A percentile compares a stretch with the other conserved stretches of the same genome.
These are phyloP conservation scores for Taphrorychus bicolor DNA, from an alignment of 2,888 invertebrate species.

Conservation along the genomic window DNA sequence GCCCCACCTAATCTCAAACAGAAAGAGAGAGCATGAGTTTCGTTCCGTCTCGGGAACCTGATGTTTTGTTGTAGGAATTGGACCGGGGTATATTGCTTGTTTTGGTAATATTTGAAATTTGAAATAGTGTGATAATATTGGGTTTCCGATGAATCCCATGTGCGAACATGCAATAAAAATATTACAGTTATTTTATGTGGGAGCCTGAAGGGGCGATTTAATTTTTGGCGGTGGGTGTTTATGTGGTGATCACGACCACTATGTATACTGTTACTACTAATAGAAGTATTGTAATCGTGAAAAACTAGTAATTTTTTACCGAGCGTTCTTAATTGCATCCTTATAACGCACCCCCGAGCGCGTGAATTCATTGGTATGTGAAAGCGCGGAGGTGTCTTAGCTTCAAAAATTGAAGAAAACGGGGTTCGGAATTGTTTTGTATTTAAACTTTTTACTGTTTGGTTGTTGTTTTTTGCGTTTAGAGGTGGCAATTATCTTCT, in stretches of 20 bases:
- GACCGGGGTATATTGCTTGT: slow-evolving; percentile 31
- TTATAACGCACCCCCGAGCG: too few species aligned
- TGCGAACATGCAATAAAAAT: slow-evolving; percentile 35
- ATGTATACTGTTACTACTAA: too few species aligned
- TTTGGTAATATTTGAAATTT: slow-evolving; percentile 39
- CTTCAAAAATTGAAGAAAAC: too few species aligned
- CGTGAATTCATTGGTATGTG: too few species aligned
- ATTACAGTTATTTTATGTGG: slow-evolving; percentile 16
- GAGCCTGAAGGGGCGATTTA: background rate
- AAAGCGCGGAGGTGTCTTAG: too few species aligned
- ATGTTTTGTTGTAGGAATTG: slow-evolving; percentile 33
- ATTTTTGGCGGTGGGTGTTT: background rate
- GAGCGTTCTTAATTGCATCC: too few species aligned
- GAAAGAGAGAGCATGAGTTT: slow-evolving; percentile 17
- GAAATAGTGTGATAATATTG: slow-evolving; percentile 37
- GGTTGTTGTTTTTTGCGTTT: too few species aligned
- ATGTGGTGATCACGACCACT: background rate
- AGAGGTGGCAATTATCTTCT: too few species aligned
- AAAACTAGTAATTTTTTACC: too few species aligned
- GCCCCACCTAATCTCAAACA: slow-evolving; percentile 50
- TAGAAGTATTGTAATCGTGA: too few species aligned
- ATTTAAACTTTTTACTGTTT: too few species aligned
- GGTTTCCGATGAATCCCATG: slow-evolving; percentile 32
- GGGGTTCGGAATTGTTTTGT: too few species aligned
- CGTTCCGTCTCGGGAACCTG: slow-evolving; percentile 13